These are phyloP conservation scores for Danio rerio DNA, from an alignment of 2,113 vertebrate genomes.

Conservation along the genomic window DNA sequence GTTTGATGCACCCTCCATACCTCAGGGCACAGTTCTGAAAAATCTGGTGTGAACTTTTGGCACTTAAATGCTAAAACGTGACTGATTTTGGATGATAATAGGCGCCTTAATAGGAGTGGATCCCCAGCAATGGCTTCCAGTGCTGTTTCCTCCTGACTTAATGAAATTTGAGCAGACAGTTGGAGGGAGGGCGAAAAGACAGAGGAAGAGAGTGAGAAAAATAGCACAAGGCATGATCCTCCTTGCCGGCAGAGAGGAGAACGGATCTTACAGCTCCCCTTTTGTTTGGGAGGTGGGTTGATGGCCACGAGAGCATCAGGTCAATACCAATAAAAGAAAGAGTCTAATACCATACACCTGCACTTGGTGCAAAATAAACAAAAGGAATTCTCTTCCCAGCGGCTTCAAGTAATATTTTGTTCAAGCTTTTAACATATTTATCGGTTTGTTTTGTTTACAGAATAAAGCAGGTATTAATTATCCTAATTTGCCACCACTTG, in stretches of 20 bases:
- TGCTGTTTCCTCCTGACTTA: constrained; percentile 70
- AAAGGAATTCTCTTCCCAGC: neutral
- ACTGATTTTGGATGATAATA: constrained; percentile 82
- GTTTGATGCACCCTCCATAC: constrained; percentile 72
- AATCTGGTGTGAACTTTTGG: constrained; percentile 77
- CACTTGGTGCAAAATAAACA: constrained; percentile 13
- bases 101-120: constrained; percentile 78
- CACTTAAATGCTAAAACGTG: constrained; percentile 82
- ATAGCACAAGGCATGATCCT: constrained; percentile 71
- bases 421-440: neutral
- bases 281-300: constrained; percentile 65
- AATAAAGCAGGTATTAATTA: neutral
- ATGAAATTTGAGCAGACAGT: constrained; percentile 80
- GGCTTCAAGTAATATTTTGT: neutral
- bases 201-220: constrained; percentile 53
- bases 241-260: constrained; percentile 70
- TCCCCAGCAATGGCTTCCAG: constrained; percentile 75
- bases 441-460: neutral
- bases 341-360: constrained; percentile 1
- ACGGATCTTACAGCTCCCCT: constrained; percentile 46
- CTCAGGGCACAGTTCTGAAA: constrained; percentile 72
- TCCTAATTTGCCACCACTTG: neutral
- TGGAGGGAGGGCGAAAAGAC: constrained; percentile 22
- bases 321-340: constrained; percentile 64
- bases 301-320: constrained; percentile 45